Evolutionary conservation across 1,140 invertebrate genomes (phyloP).

Genomic region (Apis mellifera): Amel_HAv3.1 CM009931.2:7767001-7767500

Average conservation of each 20-base stretch:
- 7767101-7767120: conserved; percentile 60
- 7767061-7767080: conserved; percentile 47
- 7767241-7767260: no score
- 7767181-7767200: neutral
- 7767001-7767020: no score
- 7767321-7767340: neutral
- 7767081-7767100: conserved; percentile 60
- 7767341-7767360: conserved; percentile 62
- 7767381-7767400: conserved; percentile 75
- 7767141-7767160: conserved; percentile 55
- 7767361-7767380: conserved; percentile 67
- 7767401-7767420: conserved; percentile 70
- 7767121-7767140: conserved; percentile 53
- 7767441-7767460: conserved; percentile 9
- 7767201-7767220: neutral
- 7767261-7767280: conserved; percentile 1
- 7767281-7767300: conserved; percentile 56
- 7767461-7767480: conserved; percentile 73
- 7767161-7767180: conserved; percentile 27
- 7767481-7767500: conserved; percentile 68
- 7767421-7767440: conserved; percentile 75
- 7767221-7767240: no score
- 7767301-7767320: conserved; percentile 62
- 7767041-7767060: conserved; percentile 45
- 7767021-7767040: conserved; percentile 43